Conservation (phyloP, 1,140 invertebrate species). For the Propsilocerus akamusi region DNA sequence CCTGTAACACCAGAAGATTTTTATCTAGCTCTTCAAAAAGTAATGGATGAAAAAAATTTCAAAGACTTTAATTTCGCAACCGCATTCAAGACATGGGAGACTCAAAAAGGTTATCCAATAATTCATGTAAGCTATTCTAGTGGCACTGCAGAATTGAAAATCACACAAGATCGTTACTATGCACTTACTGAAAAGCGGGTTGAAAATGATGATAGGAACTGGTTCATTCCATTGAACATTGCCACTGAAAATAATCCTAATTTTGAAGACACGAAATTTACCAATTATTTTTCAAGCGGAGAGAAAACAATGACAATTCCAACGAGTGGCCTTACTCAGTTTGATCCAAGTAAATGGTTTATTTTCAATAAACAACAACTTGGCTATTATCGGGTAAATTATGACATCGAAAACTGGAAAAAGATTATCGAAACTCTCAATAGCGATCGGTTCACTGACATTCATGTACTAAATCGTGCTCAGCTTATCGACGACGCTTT, state of each 20-base stretch:
- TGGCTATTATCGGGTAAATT: slow-evolving; percentile 43
- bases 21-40: slow-evolving; percentile 37
- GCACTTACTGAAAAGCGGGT: slow-evolving; percentile 5
- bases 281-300: slow-evolving; percentile 10
- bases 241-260: slow-evolving; percentile 11
- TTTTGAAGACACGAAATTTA: slow-evolving; percentile 19
- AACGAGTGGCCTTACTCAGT: not conserved
- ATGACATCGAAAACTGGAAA: slow-evolving; percentile 31
- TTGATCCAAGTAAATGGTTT: slow-evolving; percentile 17
- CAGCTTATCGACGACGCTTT: slow-evolving; percentile 61
- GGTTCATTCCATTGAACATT: slow-evolving; percentile 26
- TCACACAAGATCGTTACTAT: not conserved
- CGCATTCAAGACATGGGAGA: slow-evolving; percentile 70
- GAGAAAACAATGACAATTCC: slow-evolving; percentile 8
- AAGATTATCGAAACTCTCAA: slow-evolving; percentile 25
- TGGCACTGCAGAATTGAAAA: not conserved
- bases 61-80: slow-evolving; percentile 14
- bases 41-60: slow-evolving; percentile 14
- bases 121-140: slow-evolving; percentile 29
- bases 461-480: slow-evolving; percentile 50
- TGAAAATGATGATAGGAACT: slow-evolving; percentile 10
- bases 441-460: slow-evolving; percentile 22
- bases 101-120: slow-evolving; percentile 78
- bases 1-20: slow-evolving; percentile 42
- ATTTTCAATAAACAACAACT: slow-evolving; percentile 27